A percentile compares a stretch with the other conserved stretches of the same genome.
Conservation (phyloP, 2,113 vertebrate genomes). For the Trogon melanurus region DNA sequence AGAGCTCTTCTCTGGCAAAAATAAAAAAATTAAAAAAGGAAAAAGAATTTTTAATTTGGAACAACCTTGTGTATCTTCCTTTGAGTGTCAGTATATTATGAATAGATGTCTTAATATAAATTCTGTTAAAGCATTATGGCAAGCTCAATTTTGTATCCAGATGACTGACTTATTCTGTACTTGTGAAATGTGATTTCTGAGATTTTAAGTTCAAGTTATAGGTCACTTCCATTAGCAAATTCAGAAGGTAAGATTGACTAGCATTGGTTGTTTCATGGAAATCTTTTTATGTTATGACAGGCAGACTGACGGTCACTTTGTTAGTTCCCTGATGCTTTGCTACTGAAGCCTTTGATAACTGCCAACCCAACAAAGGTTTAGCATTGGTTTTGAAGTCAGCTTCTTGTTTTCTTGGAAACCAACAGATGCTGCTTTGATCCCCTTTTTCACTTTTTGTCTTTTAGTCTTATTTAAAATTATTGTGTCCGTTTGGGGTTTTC, state of each 20-base stretch:
- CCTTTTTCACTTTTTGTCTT: constrained; percentile 23
- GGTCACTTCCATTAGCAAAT: not conserved
- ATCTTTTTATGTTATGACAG: not conserved
- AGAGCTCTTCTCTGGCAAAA: not conserved
- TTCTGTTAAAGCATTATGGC: not conserved
- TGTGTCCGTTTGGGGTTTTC: not conserved
- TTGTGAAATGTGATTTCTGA: constrained; percentile 21
- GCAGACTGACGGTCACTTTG: constrained; percentile 6
- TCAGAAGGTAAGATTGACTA: constrained; percentile 2
- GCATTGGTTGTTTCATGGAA: not conserved
- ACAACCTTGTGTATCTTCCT: not conserved
- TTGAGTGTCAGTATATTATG: constrained; percentile 3
- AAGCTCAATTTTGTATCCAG: not conserved
- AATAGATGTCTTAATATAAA: constrained; percentile 9
- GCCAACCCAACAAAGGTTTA: constrained; percentile 32
- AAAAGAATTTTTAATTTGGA: not conserved
- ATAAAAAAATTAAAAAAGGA: not conserved
- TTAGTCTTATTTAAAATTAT: constrained; percentile 19
- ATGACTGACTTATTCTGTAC: not conserved
- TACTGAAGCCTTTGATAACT: constrained; percentile 14
- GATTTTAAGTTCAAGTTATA: constrained; percentile 2
- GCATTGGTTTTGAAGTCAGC: not conserved
- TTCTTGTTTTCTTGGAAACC: constrained; percentile 11
- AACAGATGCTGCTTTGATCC: constrained; percentile 50
- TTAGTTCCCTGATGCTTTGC: not conserved